phyloP scores from a whole-genome alignment of 2,113 vertebrate genomes.

The Cercopithecus mona region DNA sequence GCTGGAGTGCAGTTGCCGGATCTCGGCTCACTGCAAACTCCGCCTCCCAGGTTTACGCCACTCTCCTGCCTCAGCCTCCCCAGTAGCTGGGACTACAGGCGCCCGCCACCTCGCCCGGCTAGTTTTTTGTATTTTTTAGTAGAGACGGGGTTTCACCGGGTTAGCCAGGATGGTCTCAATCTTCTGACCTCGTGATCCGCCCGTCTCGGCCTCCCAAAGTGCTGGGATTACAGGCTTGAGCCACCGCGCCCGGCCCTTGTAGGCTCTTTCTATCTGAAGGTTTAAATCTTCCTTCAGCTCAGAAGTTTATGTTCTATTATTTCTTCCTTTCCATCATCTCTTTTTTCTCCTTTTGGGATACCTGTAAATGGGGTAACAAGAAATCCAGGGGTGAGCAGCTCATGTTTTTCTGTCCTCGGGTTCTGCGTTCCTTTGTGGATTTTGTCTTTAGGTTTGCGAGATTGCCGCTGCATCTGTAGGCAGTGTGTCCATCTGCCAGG shows the following conservation, averaged over 20 bases:
- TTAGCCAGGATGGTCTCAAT: no score
- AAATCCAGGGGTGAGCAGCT: neutral
- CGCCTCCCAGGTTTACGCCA: no score
- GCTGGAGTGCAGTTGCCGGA: no score
- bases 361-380: neutral
- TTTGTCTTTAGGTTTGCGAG: neutral
- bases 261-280: neutral
- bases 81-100: no score
- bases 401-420: neutral
- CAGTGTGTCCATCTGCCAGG: neutral
- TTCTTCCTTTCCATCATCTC: neutral
- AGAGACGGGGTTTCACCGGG: no score
- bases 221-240: no score
- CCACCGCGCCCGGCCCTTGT: neutral
- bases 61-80: no score
- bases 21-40: no score
- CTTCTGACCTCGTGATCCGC: no score
- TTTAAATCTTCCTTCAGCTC: neutral
- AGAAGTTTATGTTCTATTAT: neutral
- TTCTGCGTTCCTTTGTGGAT: neutral
- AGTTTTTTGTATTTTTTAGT: no score
- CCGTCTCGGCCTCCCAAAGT: no score
- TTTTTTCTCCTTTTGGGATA: neutral
- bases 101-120: accelerated
- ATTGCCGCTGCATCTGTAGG: neutral